Base-by-base conservation (phyloP, 2,888 invertebrate species). In the Orthosia gothica region DNA sequence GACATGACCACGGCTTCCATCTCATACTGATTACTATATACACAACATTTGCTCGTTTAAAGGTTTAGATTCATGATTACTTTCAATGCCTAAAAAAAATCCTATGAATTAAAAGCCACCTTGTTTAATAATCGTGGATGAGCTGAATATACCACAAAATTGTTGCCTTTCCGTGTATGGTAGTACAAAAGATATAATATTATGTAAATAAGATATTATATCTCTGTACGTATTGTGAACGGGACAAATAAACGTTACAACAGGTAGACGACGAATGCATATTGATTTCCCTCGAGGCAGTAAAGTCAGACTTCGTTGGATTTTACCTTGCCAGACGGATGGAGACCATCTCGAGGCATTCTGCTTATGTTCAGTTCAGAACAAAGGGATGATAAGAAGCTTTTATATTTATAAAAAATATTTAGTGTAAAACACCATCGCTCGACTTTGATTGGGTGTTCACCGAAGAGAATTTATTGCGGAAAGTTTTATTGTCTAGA, bases 211-310 rank as follows among this genome's bases (percentile, higher is more conserved):
- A 74, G 40, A 4, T 7, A 50, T 74, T 16, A 40, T 72, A 26
- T 49, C 4, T 26, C 3, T 18, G 45, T 13, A 75, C 15, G 20
- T 20, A 18, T 20, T 26, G 45, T 18, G 50, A 45, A 45, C 45
- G n/a, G 23, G 26, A 50, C 1, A 50, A 74, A 23, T 23, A 26
- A 72, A 15, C 11, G 13, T n/a, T 49, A 11, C 23, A 50, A 11
- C 11, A 40, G 23, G 23, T n/a, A n/a, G 16, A 64, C 47, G 64
- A 16, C 0, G 20, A 63, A 26, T 64, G 72, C 63, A 75, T 75
- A 1, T 20, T 72, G 20, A 75, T 72, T 72, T 72, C 64, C 72
- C 76, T 26, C 2, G 50, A 52, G 72, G 5, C 15, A 0, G 12
- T 26, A 75, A 67, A 26, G 16, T 75, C 72, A 20, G 26, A 45